Percentiles rank a stretch among this genome's conserved stretches.
Evolutionary conservation across 2,888 invertebrate species (phyloP).

Genomic region (Pelosia muscerda): DNA sequence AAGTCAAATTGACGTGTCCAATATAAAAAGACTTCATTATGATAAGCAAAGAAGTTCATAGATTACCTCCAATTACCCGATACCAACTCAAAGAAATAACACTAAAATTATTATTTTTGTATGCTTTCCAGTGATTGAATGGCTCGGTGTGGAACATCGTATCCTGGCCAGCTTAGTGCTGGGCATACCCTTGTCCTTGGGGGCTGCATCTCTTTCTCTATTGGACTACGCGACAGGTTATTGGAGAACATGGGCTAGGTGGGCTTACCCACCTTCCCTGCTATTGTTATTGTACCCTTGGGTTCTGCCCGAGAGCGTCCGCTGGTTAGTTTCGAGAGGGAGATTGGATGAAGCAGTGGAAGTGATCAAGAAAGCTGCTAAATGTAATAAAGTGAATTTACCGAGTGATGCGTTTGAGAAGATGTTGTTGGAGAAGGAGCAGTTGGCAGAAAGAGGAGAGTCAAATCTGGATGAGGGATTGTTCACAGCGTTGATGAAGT

Average conservation of each 20-base stretch:
- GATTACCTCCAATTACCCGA: background rate
- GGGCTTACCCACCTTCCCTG: constrained; percentile 90
- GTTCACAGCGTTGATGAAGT: constrained; percentile 72
- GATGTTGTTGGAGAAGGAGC: constrained; percentile 68
- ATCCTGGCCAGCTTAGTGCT: constrained; percentile 91
- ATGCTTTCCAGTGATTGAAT: constrained; percentile 88
- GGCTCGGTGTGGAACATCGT: constrained; percentile 91
- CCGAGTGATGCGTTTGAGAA: constrained; percentile 82
- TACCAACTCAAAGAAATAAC: background rate
- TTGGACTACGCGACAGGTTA: constrained; percentile 89
- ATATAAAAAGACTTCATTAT: background rate
- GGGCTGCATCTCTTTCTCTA: constrained; percentile 89
- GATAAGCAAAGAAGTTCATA: background rate
- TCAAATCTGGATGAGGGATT: constrained; percentile 70
- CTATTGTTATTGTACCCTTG: constrained; percentile 90
- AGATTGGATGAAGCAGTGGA: constrained; percentile 87
- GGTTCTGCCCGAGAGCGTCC: constrained; percentile 91
- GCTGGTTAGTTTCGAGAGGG: constrained; percentile 91
- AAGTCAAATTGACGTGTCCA: too few species aligned
- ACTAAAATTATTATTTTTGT: background rate
- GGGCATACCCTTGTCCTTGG: constrained; percentile 90
- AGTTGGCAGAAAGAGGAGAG: constrained; percentile 57
- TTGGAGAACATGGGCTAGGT: constrained; percentile 90
- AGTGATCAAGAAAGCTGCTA: constrained; percentile 88
- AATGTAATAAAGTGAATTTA: constrained; percentile 83